Percentiles rank a stretch among this genome's conserved stretches.
Evolutionary conservation across 2,113 vertebrate species (phyloP).

Genomic region (Dicerorhinus sumatrensis): DNA sequence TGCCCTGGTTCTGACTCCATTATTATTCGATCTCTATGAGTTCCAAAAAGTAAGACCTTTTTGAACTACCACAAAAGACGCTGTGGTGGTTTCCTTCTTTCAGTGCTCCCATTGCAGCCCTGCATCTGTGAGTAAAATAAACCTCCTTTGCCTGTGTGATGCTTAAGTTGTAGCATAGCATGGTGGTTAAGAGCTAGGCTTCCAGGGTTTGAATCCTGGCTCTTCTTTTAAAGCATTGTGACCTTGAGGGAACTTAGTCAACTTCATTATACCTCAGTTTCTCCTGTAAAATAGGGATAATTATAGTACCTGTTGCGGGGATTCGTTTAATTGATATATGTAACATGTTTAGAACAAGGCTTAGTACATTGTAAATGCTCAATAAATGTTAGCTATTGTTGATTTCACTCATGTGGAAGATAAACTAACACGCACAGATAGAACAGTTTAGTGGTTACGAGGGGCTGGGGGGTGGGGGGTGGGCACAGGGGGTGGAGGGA

Average conservation of each 20-base stretch:
- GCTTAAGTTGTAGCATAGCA: neutral
- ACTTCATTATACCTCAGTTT: constrained; percentile 24
- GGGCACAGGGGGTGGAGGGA: too few relatives aligned
- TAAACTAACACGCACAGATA: too few relatives aligned
- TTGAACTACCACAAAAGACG: neutral
- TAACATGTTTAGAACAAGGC: constrained; percentile 6
- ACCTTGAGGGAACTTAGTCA: constrained; percentile 4
- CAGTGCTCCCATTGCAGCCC: neutral
- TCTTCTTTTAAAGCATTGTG: constrained; percentile 2
- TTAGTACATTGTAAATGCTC: neutral
- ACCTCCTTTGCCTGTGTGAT: neutral
- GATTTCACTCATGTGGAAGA: too few relatives aligned
- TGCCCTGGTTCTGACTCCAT: neutral
- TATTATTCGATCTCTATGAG: neutral
- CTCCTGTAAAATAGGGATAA: constrained; percentile 32
- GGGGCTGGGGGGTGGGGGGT: too few relatives aligned
- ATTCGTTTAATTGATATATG: neutral
- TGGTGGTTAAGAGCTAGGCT: neutral
- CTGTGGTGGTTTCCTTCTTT: constrained; percentile 15
- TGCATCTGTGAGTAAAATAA: constrained; percentile 38
- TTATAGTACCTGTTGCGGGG: neutral
- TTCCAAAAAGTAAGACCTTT: neutral
- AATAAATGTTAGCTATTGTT: neutral
- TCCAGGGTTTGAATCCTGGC: neutral
- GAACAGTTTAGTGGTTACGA: too few relatives aligned